Base-by-base conservation (phyloP, 2,797 vertebrate species). In the Meriones psammophilus region DNA sequence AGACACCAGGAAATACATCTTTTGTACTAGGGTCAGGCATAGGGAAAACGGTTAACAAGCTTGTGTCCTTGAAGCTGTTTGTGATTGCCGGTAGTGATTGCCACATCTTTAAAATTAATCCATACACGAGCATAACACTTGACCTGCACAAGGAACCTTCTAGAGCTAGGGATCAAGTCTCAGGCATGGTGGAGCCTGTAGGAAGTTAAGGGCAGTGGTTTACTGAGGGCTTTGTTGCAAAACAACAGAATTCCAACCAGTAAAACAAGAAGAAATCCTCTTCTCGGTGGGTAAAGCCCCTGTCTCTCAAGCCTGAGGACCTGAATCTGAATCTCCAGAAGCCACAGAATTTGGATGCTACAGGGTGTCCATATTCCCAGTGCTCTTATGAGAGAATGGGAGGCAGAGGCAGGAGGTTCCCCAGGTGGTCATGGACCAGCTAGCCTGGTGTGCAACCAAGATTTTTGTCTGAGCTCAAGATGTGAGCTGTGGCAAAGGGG, bases 21-120 rank as follows among this genome's bases (percentile, higher is more conserved):
- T 91, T 87, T 84, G 54, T 78, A 69, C 26, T 79, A 33, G 42
- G 84, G 12, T 78, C 58, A 76, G 74, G 54, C 39, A 62, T 68
- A 73, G 88, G 69, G 24, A 95, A 95, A 95, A 89, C 33, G 17
- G 3, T 58, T 89, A 80, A 93, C 50, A 89, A 71, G 28, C 26
- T 9, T 90, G 36, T 92, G 79, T 89, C 58, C 24, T 92, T 76
- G 84, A 91, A 88, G 33, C 8, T 73, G 46, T 88, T 77, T 92
- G 22, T 79, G 84, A 69, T 94, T 94, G 54, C 56, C 84, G 5
- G 83, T 60, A 80, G 33, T 8, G 26, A 4, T n/a, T 83, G 15
- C 9, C 26, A 12, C 3, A 26, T 66, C 89, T 71, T 76, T 39
- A 3, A 80, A 68, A 69, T 85, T 88, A 79, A 18, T 81, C 64